Percentiles rank a stretch among this genome's conserved stretches.
Conservation (phyloP, 2,888 invertebrate genomes). For the Lutraria lutraria region DNA sequence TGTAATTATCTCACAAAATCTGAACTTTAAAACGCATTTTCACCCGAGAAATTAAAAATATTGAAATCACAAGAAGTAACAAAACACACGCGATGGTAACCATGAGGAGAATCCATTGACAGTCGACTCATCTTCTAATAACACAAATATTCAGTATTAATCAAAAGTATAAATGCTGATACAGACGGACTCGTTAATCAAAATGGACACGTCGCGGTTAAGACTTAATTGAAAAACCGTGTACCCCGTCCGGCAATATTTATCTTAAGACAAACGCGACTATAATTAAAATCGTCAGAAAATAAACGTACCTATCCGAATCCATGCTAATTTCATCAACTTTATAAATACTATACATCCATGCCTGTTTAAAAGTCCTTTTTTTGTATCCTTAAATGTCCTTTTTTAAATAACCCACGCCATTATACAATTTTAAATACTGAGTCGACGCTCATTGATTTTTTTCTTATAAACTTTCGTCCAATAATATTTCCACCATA, state of each 20-base stretch:
- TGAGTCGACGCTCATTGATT: not conserved
- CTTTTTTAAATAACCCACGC: not conserved
- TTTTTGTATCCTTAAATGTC: not conserved
- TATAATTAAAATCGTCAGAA: not conserved
- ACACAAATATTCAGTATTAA: no score
- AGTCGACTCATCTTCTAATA: no score
- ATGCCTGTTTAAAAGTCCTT: not conserved
- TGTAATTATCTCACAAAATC: no score
- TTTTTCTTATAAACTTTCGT: not conserved
- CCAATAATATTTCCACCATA: slow-evolving; percentile 10
- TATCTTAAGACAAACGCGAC: not conserved
- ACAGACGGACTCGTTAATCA: not conserved
- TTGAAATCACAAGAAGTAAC: no score
- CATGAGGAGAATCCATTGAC: no score
- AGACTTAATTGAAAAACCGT: not conserved
- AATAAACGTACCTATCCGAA: slow-evolving; percentile 6
- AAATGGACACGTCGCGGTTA: not conserved
- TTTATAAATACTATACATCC: not conserved
- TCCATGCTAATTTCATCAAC: not conserved
- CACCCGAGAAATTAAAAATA: no score
- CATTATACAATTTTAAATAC: not conserved
- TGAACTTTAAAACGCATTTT: no score
- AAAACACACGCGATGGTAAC: no score
- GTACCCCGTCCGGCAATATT: not conserved
- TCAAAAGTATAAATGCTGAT: no score